phyloP scores from a whole-genome alignment of 2,797 vertebrate species.

The Arctocebus calabarensis region DNA sequence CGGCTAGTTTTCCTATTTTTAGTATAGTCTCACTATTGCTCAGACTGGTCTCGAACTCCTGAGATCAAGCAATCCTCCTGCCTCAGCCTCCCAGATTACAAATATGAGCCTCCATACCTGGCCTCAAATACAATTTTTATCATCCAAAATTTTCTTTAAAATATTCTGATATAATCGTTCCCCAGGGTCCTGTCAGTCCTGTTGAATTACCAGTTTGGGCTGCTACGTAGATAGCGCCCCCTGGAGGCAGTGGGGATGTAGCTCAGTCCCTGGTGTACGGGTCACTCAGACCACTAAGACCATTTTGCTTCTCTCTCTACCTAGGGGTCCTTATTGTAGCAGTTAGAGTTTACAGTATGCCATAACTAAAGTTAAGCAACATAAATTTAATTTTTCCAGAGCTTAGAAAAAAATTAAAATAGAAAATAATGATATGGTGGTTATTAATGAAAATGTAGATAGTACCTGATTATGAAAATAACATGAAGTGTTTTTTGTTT shows the following conservation, averaged over 20 bases:
- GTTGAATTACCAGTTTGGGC: not conserved
- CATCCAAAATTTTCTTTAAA: not conserved
- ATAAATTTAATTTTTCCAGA: not conserved
- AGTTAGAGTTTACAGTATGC: not conserved
- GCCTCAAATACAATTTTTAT: not conserved
- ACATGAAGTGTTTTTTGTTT: too few species aligned
- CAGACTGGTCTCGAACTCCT: too few species aligned
- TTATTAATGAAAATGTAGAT: not conserved
- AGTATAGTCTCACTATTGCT: too few species aligned
- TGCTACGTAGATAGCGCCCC: not conserved
- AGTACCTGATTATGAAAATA: not conserved
- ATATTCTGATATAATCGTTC: not conserved
- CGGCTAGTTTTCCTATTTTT: too few species aligned
- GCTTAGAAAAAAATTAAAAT: not conserved
- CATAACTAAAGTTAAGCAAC: not conserved
- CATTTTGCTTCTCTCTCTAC: not conserved
- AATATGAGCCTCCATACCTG: too few species aligned
- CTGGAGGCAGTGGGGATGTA: not conserved
- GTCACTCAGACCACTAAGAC: not conserved
- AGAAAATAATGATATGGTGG: not conserved
- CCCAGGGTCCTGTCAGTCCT: fast-evolving
- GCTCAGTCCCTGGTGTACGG: too few species aligned
- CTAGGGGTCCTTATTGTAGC: not conserved
- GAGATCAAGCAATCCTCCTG: too few species aligned
- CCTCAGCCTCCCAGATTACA: too few species aligned